Evolutionary conservation across 2,888 invertebrate species (phyloP).

Genomic region (Sycophila texana): DNA sequence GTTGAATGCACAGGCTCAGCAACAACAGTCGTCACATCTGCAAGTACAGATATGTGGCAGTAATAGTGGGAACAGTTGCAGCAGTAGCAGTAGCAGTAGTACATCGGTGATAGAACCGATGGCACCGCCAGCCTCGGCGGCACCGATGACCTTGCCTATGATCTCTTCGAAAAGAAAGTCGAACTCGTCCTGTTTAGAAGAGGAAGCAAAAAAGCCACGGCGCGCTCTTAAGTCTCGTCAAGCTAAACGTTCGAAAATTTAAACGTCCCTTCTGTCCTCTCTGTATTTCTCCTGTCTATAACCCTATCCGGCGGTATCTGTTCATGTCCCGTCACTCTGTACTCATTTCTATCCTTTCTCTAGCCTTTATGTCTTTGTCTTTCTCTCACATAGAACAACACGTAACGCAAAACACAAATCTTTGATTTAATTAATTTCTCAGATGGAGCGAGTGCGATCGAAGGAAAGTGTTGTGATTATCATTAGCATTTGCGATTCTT

Average conservation of each 20-base stretch:
- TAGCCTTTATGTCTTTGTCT: not conserved
- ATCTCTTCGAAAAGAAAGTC: slow-evolving; percentile 70
- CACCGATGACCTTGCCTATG: slow-evolving; percentile 49
- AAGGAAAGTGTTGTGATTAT: slow-evolving; percentile 23
- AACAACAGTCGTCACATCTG: slow-evolving; percentile 49
- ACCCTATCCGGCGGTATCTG: not conserved
- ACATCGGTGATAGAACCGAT: slow-evolving; percentile 63
- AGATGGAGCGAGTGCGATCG: slow-evolving; percentile 28
- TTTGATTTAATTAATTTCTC: slow-evolving; percentile 26
- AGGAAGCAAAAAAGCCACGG: slow-evolving; percentile 60
- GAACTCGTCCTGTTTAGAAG: slow-evolving; percentile 55
- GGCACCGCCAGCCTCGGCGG: slow-evolving; percentile 65
- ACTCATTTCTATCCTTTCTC: not conserved
- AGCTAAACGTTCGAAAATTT: slow-evolving; percentile 56
- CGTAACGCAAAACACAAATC: not conserved
- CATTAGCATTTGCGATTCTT: slow-evolving; percentile 4
- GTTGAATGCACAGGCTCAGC: slow-evolving; percentile 2
- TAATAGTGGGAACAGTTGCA: slow-evolving; percentile 34
- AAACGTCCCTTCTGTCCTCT: slow-evolving; percentile 24
- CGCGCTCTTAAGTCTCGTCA: slow-evolving; percentile 56
- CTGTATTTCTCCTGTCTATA: slow-evolving; percentile 5
- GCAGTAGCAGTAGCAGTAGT: slow-evolving; percentile 33
- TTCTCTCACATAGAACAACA: not conserved
- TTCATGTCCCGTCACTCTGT: not conserved
- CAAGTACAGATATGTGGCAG: not conserved